Percentiles rank a stretch among this genome's conserved stretches.
Conservation (phyloP, 2,888 invertebrate genomes). For the Cataglyphis albicans region DNA sequence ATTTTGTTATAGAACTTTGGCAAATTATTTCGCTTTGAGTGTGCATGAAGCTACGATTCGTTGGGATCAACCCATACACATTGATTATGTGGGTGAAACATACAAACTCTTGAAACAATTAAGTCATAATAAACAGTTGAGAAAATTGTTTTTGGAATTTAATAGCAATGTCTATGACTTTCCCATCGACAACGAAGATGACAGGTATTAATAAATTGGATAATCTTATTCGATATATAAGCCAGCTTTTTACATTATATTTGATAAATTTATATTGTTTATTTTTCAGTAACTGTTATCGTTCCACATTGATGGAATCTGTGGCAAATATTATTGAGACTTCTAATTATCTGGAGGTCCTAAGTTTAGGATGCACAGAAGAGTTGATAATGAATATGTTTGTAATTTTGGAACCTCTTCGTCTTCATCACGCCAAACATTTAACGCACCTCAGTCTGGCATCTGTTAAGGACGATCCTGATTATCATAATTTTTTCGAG, state of each 20-base stretch:
- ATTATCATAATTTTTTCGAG: constrained; percentile 88
- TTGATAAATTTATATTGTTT: constrained; percentile 1
- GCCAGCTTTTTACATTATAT: constrained; percentile 32
- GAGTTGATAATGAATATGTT: constrained; percentile 86
- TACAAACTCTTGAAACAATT: constrained; percentile 82
- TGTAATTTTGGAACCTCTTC: constrained; percentile 85
- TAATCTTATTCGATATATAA: neutral
- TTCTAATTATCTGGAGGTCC: constrained; percentile 85
- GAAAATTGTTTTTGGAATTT: constrained; percentile 84
- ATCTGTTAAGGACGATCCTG: constrained; percentile 91
- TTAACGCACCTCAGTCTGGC: constrained; percentile 90
- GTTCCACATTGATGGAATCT: constrained; percentile 77
- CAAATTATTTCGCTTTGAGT: constrained; percentile 84
- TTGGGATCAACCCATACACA: constrained; percentile 83
- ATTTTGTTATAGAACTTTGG: constrained; percentile 78
- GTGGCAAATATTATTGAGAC: constrained; percentile 86
- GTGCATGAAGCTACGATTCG: constrained; percentile 85
- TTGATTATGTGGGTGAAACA: constrained; percentile 78
- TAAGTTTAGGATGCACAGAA: constrained; percentile 88
- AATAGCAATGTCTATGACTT: constrained; percentile 81
- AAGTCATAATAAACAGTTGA: constrained; percentile 83
- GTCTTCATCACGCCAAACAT: constrained; percentile 87
- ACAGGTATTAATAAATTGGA: constrained; percentile 59
- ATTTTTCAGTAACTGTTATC: constrained; percentile 29
- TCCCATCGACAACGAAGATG: constrained; percentile 63